phyloP scores from a whole-genome alignment of 2,113 vertebrate species.

The Passer domesticus region DNA sequence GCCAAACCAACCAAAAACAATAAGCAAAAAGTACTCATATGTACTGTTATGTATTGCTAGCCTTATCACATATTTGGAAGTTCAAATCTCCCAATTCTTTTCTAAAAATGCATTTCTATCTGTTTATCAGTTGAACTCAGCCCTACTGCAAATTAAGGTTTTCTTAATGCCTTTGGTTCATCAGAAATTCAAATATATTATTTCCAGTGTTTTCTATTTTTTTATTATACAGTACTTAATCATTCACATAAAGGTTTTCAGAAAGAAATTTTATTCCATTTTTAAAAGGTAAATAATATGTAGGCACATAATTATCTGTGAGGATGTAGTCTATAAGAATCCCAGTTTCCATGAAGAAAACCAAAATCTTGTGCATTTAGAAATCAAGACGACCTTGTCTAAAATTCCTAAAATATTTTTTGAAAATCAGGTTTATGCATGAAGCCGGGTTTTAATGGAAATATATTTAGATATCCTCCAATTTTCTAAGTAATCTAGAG shows the following conservation, averaged over 20 bases:
- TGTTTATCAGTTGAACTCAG: background rate
- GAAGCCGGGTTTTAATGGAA: background rate
- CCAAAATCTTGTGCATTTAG: fast-evolving
- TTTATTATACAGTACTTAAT: background rate
- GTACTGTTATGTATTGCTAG: fast-evolving
- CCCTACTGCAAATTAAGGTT: background rate
- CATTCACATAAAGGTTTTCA: background rate
- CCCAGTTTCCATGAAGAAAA: background rate
- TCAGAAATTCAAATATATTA: background rate
- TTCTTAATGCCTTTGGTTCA: background rate
- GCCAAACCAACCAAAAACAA: background rate
- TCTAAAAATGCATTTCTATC: background rate
- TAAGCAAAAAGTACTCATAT: background rate
- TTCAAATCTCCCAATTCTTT: background rate
- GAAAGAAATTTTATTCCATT: background rate
- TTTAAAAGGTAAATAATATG: background rate
- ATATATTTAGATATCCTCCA: background rate
- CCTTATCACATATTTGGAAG: background rate
- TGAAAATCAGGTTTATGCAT: background rate
- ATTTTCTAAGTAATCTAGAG: background rate
- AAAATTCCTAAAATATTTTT: background rate
- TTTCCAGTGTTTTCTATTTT: background rate
- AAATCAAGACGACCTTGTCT: background rate
- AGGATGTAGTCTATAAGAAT: background rate
- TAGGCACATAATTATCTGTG: background rate